A percentile compares a stretch with the other conserved stretches of the same genome.
Evolutionary conservation across 2,888 invertebrate genomes (phyloP).

Genomic region (Graphium colonna): DNA sequence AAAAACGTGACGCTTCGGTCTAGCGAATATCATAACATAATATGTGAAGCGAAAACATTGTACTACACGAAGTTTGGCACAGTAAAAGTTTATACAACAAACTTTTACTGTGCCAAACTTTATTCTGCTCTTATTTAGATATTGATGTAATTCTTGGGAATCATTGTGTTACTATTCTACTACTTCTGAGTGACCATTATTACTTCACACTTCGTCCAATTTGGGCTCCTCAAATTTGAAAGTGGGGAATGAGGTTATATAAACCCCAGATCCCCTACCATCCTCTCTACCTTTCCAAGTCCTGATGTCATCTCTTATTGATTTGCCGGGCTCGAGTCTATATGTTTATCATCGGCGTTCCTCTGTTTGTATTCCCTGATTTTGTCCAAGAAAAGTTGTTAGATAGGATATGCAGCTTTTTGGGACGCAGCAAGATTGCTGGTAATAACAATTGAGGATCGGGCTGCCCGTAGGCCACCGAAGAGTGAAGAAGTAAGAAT

Average conservation of each 20-base stretch:
- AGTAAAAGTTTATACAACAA: too few species aligned
- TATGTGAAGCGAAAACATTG: too few species aligned
- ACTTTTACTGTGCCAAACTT: too few species aligned
- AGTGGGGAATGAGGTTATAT: constrained; percentile 94
- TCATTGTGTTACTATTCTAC: constrained; percentile 13
- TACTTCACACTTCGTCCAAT: constrained; percentile 75
- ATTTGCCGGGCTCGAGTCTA: constrained; percentile 89
- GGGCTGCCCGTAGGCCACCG: constrained; percentile 69
- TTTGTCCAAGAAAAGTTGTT: constrained; percentile 95
- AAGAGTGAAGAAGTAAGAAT: constrained; percentile 79
- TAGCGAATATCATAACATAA: too few species aligned
- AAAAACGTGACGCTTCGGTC: too few species aligned
- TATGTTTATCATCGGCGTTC: constrained; percentile 89
- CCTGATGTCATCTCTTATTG: constrained; percentile 88
- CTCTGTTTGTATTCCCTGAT: constrained; percentile 93
- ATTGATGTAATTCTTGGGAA: background rate
- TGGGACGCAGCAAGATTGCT: constrained; percentile 88
- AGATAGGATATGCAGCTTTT: constrained; percentile 93
- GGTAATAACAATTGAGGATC: constrained; percentile 74
- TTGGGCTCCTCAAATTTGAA: constrained; percentile 89
- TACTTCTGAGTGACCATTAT: constrained; percentile 37
- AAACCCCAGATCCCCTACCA: constrained; percentile 87
- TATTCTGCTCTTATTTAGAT: background rate
- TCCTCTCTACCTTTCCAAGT: constrained; percentile 88
- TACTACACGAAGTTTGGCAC: too few species aligned